phyloP scores from a whole-genome alignment of 1,140 invertebrate genomes.

The Ceratosolen fusciceps region DNA sequence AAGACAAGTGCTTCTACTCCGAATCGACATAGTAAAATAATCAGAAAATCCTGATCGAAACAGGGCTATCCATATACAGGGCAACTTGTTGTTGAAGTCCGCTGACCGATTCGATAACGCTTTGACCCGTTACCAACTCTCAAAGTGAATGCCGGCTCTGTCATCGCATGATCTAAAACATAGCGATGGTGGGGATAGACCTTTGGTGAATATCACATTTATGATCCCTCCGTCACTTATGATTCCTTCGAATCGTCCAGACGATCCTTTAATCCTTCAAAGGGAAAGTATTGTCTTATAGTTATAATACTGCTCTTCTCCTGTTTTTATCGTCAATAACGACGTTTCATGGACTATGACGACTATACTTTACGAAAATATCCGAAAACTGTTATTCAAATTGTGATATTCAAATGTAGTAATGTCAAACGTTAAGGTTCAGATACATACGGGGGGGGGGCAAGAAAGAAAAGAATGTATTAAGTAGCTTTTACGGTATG shows the following conservation, averaged over 20 bases:
- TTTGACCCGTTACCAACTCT: slow-evolving; percentile 66
- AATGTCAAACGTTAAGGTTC: neutral
- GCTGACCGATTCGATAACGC: slow-evolving; percentile 69
- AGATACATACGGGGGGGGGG: neutral
- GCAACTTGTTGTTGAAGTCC: slow-evolving; percentile 63
- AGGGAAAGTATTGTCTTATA: neutral
- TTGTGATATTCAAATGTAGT: neutral
- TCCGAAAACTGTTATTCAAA: neutral
- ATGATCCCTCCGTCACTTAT: too few relatives aligned
- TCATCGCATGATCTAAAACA: neutral
- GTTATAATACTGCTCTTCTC: too few relatives aligned
- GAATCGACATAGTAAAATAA: neutral
- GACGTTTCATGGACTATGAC: neutral
- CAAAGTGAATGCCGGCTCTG: slow-evolving; percentile 69
- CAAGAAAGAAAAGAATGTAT: too few relatives aligned
- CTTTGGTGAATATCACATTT: neutral
- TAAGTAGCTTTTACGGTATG: too few relatives aligned
- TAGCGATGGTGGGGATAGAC: too few relatives aligned
- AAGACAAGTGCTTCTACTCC: neutral
- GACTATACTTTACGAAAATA: neutral
- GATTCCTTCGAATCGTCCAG: too few relatives aligned
- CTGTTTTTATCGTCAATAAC: too few relatives aligned
- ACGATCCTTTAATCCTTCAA: neutral
- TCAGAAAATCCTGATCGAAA: slow-evolving; percentile 9
- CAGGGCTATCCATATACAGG: slow-evolving; percentile 52